Conservation (phyloP, 2,113 vertebrate species). For the Hyperopisus bebe region DNA sequence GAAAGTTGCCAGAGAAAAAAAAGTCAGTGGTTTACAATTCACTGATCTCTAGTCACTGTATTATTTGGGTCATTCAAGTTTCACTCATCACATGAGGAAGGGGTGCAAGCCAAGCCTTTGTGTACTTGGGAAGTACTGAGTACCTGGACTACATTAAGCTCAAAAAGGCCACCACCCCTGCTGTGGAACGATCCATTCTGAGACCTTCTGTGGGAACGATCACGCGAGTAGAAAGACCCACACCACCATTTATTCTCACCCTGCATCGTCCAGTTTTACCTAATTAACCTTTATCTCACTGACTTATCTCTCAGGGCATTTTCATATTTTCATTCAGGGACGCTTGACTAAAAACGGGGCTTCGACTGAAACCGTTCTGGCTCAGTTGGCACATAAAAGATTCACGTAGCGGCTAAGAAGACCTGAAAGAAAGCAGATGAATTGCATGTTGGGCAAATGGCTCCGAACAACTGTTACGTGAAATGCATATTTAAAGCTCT, state of each 20-base stretch:
- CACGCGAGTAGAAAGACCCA: background rate
- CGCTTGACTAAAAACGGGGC: background rate
- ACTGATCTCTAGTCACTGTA: background rate
- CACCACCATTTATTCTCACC: background rate
- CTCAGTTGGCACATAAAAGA: slow-evolving; percentile 7
- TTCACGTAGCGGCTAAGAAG: background rate
- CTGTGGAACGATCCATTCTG: background rate
- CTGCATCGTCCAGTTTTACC: background rate
- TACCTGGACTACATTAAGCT: background rate
- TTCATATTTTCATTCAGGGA: background rate
- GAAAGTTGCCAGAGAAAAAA: background rate
- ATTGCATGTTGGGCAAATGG: background rate
- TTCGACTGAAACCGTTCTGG: background rate
- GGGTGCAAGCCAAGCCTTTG: background rate
- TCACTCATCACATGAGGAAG: background rate
- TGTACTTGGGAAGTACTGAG: background rate
- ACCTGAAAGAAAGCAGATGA: background rate
- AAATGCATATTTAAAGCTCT: slow-evolving; percentile 21
- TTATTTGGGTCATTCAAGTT: background rate
- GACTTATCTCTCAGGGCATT: background rate
- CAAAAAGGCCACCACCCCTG: background rate
- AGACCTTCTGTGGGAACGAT: background rate
- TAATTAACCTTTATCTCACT: background rate
- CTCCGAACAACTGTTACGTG: slow-evolving; percentile 14
- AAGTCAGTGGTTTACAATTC: background rate